A percentile compares a stretch with the other conserved stretches of the same genome.
phyloP scores from a whole-genome alignment of 1,140 invertebrate species.

The Zaprionus davidi region DNA sequence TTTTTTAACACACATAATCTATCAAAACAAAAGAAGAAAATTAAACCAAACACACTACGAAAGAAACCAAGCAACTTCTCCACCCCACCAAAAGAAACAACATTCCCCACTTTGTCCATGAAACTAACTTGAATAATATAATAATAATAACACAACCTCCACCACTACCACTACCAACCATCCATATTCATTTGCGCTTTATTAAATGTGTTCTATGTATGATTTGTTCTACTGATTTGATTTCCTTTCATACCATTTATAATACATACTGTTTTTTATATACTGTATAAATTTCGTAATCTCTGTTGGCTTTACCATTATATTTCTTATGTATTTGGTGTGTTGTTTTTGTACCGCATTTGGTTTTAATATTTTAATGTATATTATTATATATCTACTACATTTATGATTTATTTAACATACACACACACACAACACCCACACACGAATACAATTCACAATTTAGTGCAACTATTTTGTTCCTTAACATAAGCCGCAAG shows the following conservation, averaged over 20 bases:
- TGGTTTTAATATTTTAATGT: slow-evolving; percentile 53
- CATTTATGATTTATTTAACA: slow-evolving; percentile 33
- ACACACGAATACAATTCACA: slow-evolving; percentile 9
- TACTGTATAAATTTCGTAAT: slow-evolving; percentile 27
- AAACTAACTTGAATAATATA: slow-evolving; percentile 27
- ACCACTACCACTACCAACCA: slow-evolving; percentile 41
- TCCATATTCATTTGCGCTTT: slow-evolving; percentile 64
- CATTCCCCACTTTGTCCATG: slow-evolving; percentile 8
- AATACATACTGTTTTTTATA: slow-evolving; percentile 24
- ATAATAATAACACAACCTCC: slow-evolving; percentile 21
- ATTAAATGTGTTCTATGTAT: slow-evolving; percentile 47
- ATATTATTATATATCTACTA: slow-evolving; percentile 14
- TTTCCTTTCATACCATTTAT: slow-evolving; percentile 9
- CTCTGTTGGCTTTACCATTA: slow-evolving; percentile 26
- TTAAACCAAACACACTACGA: slow-evolving; percentile 27
- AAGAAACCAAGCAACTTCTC: not conserved
- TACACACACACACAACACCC: slow-evolving; percentile 8
- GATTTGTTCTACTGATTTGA: slow-evolving; percentile 8
- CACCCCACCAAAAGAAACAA: slow-evolving; percentile 4
- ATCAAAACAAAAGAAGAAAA: slow-evolving; percentile 21
- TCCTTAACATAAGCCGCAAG: slow-evolving; percentile 43
- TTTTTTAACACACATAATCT: slow-evolving; percentile 62
- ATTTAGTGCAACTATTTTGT: slow-evolving; percentile 6
- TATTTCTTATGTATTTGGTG: slow-evolving; percentile 50
- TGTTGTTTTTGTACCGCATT: slow-evolving; percentile 49